These are phyloP conservation scores for Phycodurus eques DNA, from an alignment of 2,113 vertebrate species.

Conservation along the genomic window DNA sequence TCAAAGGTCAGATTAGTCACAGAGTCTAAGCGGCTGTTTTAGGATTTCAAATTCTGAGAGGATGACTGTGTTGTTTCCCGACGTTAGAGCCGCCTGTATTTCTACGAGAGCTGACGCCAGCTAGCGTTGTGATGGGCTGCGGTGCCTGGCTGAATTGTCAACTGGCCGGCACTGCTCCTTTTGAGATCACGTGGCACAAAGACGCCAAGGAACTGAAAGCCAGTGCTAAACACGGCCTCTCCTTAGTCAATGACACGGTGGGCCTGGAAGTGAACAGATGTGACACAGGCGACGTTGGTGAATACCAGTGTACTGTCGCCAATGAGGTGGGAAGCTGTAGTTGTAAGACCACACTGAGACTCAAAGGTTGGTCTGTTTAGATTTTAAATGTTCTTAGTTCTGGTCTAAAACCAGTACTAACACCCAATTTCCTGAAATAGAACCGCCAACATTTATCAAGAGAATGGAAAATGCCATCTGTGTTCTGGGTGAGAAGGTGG, in stretches of 20 bases:
- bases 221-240: conserved; percentile 85
- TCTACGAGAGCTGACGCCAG: conserved; percentile 76
- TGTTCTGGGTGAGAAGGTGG: conserved; percentile 81
- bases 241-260: conserved; percentile 75
- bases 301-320: conserved; percentile 88
- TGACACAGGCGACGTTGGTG: conserved; percentile 85
- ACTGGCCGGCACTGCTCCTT: conserved; percentile 84
- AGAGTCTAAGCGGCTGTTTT: neutral
- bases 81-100: conserved; percentile 87
- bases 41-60: neutral
- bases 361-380: conserved; percentile 86
- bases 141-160: conserved; percentile 82
- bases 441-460: conserved; percentile 86
- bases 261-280: conserved; percentile 84
- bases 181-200: conserved; percentile 90
- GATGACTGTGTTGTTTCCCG: conserved; percentile 13
- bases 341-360: conserved; percentile 80
- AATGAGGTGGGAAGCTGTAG: conserved; percentile 91
- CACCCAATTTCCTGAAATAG: conserved; percentile 66
- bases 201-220: conserved; percentile 89
- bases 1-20: conserved; percentile 87
- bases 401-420: conserved; percentile 24
- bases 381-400: neutral
- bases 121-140: conserved; percentile 83
- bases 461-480: conserved; percentile 82